These are phyloP conservation scores for Antechinus stuartii DNA, from an alignment of 2,113 vertebrate genomes.

Conservation along the genomic window DNA sequence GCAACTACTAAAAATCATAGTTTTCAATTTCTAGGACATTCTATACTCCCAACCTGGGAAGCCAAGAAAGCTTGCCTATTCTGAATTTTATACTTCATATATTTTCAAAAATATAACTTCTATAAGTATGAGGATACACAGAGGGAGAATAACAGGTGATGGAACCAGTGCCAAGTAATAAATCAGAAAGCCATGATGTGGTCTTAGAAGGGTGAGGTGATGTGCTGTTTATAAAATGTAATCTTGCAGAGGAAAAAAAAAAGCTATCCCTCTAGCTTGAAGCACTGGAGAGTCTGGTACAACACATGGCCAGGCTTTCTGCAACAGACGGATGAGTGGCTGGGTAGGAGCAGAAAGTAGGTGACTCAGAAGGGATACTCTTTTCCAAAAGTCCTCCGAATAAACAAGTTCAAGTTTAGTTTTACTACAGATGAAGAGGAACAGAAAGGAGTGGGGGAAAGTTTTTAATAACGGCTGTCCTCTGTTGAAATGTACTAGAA, in stretches of 20 bases:
- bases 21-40: background rate
- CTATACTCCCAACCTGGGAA: background rate
- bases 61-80: slow-evolving; percentile 18
- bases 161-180: slow-evolving; percentile 12
- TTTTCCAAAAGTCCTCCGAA: slow-evolving; percentile 27
- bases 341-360: slow-evolving; percentile 10
- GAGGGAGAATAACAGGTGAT: slow-evolving; percentile 30
- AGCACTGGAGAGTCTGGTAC: slow-evolving; percentile 45
- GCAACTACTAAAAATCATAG: background rate
- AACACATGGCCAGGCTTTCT: slow-evolving; percentile 38
- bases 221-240: slow-evolving; percentile 26
- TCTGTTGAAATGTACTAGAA: slow-evolving; percentile 11
- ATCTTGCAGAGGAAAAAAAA: slow-evolving; percentile 20
- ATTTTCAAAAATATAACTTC: slow-evolving; percentile 52
- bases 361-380: slow-evolving; percentile 33
- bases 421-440: slow-evolving; percentile 30
- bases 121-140: slow-evolving; percentile 15
- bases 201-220: slow-evolving; percentile 12
- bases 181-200: slow-evolving; percentile 36
- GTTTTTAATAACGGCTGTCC: background rate
- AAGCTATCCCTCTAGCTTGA: background rate
- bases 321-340: background rate
- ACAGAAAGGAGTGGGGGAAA: background rate
- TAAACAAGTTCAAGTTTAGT: slow-evolving; percentile 53
- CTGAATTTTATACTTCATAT: slow-evolving; percentile 47